Evolutionary conservation across 2,113 vertebrate genomes (phyloP), one percentile per base, ranked within the genome.

Genomic region (Colius striatus): DNA sequence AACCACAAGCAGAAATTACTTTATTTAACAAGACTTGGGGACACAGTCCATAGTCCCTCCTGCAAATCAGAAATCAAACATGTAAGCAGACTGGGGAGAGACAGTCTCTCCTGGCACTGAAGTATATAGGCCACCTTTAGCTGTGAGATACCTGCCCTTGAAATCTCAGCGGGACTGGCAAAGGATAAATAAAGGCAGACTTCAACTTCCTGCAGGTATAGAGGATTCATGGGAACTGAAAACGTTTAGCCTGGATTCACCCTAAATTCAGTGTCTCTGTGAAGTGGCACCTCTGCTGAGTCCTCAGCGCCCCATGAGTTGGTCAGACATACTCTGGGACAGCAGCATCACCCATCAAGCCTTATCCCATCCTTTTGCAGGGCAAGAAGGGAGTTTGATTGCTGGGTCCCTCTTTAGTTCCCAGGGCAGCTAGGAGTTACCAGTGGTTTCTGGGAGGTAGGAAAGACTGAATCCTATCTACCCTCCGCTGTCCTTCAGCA

Each of bases 141-240:
- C 79, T 86, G 65, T 60, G 79, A 84, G 85, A 80, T 41, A 77
- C 55, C n/a, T 55, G 85, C 38, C 93, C 94, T 96, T 90, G 93
- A 81, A 92, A 88, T 86, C 51, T 30, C 90, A 90, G 83, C 78
- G 79, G 78, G 73, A 92, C 70, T 47, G 67, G 68, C 61, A 88
- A 45, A 90, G 76, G 45, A 95, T 81, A 90, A 96, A 84, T 43
- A 66, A 88, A 80, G 30, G 72, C 1, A 2, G 51, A 75, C 48
- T 81, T 86, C 79, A 92, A 36, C 43, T 16, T 90, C 85, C 76
- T 68, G 76, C 65, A 71, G 61, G 65, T 43, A 77, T 4, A 86
- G 68, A 71, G 53, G 23, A 81, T 90, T 89, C 53, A 63, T 66
- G 81, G 48, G 53, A 87, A 63, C 0, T 60, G 57, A 89, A 89